phyloP scores from a whole-genome alignment of 2,113 vertebrate species.

The Garra rufa region DNA sequence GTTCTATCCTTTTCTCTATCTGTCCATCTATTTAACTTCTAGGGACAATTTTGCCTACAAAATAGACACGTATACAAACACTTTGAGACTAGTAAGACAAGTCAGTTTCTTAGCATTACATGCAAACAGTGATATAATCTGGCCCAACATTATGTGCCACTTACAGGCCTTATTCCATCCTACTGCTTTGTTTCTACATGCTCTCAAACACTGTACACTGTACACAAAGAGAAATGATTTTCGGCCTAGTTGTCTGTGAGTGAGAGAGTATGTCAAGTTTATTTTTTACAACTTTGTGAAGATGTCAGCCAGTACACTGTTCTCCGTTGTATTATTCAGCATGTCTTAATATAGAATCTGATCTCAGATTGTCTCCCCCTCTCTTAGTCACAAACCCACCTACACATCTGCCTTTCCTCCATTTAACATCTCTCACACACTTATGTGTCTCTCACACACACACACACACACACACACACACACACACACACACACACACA shows the following conservation, averaged over 20 bases:
- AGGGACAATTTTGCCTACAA: not conserved
- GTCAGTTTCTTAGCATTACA: not conserved
- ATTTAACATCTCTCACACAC: conserved; percentile 14
- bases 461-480: conserved; percentile 20
- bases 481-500: not conserved
- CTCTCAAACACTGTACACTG: not conserved
- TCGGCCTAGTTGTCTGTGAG: conserved; percentile 10
- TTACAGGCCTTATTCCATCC: not conserved
- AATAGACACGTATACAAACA: not conserved
- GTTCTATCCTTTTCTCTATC: not conserved
- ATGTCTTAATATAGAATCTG: conserved; percentile 40
- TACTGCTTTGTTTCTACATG: not conserved
- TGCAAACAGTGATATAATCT: not conserved
- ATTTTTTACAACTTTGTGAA: conserved; percentile 29
- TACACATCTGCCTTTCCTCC: conserved; percentile 12
- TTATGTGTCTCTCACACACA: not conserved
- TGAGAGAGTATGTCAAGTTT: conserved; percentile 5
- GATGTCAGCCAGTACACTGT: conserved; percentile 20
- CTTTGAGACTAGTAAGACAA: not conserved
- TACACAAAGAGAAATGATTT: not conserved
- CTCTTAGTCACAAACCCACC: not conserved
- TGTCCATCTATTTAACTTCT: not conserved
- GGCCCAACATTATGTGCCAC: not conserved
- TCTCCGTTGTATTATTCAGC: conserved; percentile 44
- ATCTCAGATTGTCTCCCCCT: conserved; percentile 28